Evolutionary conservation across 2,888 invertebrate species (phyloP).

Genomic region (Fissipunctia ypsillon): DNA sequence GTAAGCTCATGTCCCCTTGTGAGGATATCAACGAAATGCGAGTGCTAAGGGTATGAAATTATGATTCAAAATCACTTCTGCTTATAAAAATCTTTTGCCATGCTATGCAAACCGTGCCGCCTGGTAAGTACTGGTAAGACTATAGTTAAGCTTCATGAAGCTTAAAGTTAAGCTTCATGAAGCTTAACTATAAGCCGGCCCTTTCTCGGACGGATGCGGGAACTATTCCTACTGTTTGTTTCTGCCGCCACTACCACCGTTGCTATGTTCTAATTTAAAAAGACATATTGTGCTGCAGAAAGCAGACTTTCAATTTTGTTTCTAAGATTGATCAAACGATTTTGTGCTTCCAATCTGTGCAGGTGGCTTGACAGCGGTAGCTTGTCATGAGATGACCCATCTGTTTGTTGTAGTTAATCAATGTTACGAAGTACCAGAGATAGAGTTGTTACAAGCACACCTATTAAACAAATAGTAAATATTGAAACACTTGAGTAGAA

Average conservation of each 20-base stretch:
- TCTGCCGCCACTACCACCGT: not conserved
- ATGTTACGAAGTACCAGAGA: not conserved
- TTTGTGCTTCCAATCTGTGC: not conserved
- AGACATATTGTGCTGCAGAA: not conserved
- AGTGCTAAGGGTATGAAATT: not conserved
- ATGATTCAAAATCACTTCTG: not conserved
- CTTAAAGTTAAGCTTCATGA: too few species aligned
- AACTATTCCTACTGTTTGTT: not conserved
- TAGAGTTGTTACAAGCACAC: not conserved
- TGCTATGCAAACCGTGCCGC: not conserved
- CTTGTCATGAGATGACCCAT: not conserved
- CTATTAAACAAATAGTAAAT: slow-evolving; percentile 22
- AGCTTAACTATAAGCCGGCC: too few species aligned
- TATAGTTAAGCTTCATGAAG: not conserved
- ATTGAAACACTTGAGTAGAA: slow-evolving; percentile 7
- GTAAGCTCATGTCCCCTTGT: not conserved
- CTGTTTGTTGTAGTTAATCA: not conserved
- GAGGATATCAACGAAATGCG: not conserved
- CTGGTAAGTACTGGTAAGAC: not conserved
- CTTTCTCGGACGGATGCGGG: too few species aligned
- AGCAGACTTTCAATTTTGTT: not conserved
- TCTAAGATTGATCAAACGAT: not conserved
- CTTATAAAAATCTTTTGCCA: not conserved
- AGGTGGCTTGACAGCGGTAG: not conserved
- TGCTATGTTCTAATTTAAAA: not conserved